Evolutionary conservation across 1,140 invertebrate genomes (phyloP), one percentile per base, ranked within the genome.

Genomic region (Listronotus oregonensis): DNA sequence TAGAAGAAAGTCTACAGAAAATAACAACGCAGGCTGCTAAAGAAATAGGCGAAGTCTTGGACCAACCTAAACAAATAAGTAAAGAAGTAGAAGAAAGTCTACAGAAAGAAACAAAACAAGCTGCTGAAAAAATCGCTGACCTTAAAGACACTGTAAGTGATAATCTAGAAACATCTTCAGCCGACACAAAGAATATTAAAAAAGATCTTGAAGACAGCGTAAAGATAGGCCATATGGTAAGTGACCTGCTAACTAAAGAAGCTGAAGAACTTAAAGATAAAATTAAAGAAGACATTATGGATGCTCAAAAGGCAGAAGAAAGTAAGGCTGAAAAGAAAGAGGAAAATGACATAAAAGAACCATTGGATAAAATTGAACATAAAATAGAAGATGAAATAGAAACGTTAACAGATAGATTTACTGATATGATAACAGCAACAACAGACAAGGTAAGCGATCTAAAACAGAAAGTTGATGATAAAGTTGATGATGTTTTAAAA

Each of bases 371-470:
- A 10, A 21, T 47, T 18, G 18, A 11, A 59, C n/a, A 63, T 59
- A 43, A 42, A 42, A 18, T 58, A 5, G 34, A 64, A 27, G 21
- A 63, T 27, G 46, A 55, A 55, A 55, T 9, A 15, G 15, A 34
- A 46, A 8, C 7, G 0, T 15, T 17, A 5, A 8, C 8, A 46
- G 7, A 11, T 17, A 46, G 1, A 18, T 15, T 8, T 14, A 40
- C 7, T 6, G 9, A 15, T 18, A 46, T 1, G 5, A 27, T 5
- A 27, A 3, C 5, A 27, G 21, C 21, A 27, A 27, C 21, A 27
- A 27, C 21, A 27, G 21, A 27, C 21, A 27, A 27, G 21, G 5
- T 27, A 27, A 5, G 21, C 5, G 17, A 18, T 44, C 17, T 14
- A 2, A 15, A 14, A 18, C 3, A 27, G 5, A 27, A 27, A 27